These are phyloP conservation scores for Hypsopygia costalis DNA, from an alignment of 2,888 invertebrate species.

Conservation along the genomic window DNA sequence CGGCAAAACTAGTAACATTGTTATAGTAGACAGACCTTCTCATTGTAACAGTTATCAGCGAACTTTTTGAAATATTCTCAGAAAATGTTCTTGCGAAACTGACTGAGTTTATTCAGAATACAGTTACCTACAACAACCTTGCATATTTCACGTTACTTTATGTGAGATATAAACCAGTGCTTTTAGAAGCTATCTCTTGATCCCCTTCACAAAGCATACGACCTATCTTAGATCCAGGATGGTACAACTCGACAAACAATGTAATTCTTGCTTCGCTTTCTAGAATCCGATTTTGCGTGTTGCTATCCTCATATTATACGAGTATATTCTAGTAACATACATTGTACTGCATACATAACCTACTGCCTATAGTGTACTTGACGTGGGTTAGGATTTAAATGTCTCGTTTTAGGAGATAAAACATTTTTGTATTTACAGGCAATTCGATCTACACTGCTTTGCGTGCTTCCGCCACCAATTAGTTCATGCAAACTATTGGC, in stretches of 20 bases:
- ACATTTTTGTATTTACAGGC: too few relatives aligned
- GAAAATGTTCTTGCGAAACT: constrained; percentile 8
- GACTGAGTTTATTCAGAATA: constrained; percentile 8
- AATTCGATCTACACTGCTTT: too few relatives aligned
- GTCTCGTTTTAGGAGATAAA: too few relatives aligned
- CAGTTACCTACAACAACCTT: constrained; percentile 11
- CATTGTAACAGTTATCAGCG: constrained; percentile 4
- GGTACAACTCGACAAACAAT: constrained; percentile 4
- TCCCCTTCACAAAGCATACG: constrained; percentile 4
- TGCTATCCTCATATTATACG: neutral
- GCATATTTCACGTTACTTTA: constrained; percentile 17
- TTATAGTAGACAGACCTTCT: neutral
- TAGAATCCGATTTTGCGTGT: neutral
- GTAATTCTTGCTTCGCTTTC: neutral
- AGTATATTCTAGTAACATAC: too few relatives aligned
- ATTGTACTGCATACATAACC: too few relatives aligned
- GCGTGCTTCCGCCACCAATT: too few relatives aligned
- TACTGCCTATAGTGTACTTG: too few relatives aligned
- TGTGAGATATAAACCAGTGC: constrained; percentile 14
- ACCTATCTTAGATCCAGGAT: constrained; percentile 2
- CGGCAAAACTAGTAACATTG: neutral
- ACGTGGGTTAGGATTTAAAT: too few relatives aligned
- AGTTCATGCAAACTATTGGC: too few relatives aligned
- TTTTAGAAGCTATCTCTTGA: constrained; percentile 11
- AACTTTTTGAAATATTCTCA: constrained; percentile 6